Percentiles rank a stretch among this genome's conserved stretches.
phyloP scores from a whole-genome alignment of 2,113 vertebrate genomes.

The Pteruthius melanotis region DNA sequence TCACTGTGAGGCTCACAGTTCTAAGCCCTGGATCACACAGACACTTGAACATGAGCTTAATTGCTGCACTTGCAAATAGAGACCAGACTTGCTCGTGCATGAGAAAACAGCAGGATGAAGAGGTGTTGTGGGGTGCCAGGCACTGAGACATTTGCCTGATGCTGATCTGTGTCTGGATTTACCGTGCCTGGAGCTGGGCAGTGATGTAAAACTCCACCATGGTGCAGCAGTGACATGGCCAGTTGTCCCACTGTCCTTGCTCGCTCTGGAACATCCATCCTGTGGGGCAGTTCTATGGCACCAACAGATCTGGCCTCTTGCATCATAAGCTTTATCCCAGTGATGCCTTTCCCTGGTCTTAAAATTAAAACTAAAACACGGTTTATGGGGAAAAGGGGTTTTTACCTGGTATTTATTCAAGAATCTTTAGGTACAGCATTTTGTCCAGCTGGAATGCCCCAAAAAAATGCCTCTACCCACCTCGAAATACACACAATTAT shows the following conservation, averaged over 20 bases:
- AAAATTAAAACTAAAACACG: no score
- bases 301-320: background rate
- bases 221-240: background rate
- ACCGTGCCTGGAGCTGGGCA: background rate
- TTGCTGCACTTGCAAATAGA: background rate
- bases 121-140: background rate
- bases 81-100: rapidly evolving
- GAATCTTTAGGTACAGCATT: no score
- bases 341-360: no score
- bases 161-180: background rate
- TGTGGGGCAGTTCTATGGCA: background rate
- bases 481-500: no score
- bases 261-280: background rate
- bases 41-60: background rate
- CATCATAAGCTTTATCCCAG: background rate
- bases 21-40: background rate
- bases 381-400: no score
- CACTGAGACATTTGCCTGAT: background rate
- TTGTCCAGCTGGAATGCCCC: no score
- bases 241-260: background rate
- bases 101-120: background rate
- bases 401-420: no score
- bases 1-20: background rate
- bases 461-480: no score
- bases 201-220: rapidly evolving